These are phyloP conservation scores for Lagocephalus sceleratus DNA, from an alignment of 2,797 vertebrate genomes.

Conservation along the genomic window DNA sequence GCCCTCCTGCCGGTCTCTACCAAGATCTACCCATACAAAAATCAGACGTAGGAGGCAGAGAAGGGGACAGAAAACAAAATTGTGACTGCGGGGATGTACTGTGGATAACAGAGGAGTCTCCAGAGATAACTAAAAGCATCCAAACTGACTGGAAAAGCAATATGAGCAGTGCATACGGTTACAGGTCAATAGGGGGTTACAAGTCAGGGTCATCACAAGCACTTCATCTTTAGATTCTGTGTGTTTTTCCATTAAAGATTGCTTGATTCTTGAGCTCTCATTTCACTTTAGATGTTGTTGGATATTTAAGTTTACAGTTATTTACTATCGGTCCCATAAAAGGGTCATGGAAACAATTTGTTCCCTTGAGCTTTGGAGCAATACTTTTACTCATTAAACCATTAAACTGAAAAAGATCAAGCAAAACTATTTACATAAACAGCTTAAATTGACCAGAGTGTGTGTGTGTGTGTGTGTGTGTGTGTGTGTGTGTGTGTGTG, in stretches of 20 bases:
- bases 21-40: conserved; percentile 26
- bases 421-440: too few species aligned
- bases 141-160: conserved; percentile 45
- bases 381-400: too few species aligned
- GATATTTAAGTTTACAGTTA: conserved; percentile 5
- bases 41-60: conserved; percentile 12
- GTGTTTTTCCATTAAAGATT: conserved; percentile 23
- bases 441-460: too few species aligned
- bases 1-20: conserved; percentile 32
- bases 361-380: too few species aligned
- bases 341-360: too few species aligned
- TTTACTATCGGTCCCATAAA: conserved; percentile 3
- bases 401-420: too few species aligned
- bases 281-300: conserved; percentile 6
- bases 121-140: conserved; percentile 49
- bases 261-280: conserved; percentile 12
- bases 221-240: conserved; percentile 21
- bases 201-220: conserved; percentile 31
- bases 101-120: conserved; percentile 42
- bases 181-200: conserved; percentile 52
- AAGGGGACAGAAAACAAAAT: conserved; percentile 29
- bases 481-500: too few species aligned
- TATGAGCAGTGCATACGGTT: conserved; percentile 15
- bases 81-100: conserved; percentile 28
- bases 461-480: too few species aligned